These are phyloP conservation scores for Zoroaster sp. DNA, from an alignment of 53 echinoderm and acorn worm genomes.

Conservation along the genomic window DNA sequence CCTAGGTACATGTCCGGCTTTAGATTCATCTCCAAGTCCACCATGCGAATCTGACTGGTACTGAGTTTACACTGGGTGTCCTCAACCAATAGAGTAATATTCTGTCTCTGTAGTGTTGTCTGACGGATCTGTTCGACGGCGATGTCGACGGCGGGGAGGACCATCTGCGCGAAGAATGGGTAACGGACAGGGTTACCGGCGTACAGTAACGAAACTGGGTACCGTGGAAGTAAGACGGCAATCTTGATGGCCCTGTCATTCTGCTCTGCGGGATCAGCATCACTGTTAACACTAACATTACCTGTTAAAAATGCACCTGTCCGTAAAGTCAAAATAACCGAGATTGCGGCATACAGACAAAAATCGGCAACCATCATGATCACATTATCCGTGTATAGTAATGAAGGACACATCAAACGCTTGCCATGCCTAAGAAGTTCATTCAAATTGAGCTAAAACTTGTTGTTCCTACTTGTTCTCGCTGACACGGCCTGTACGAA, in stretches of 20 bases:
- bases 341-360: neutral
- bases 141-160: slow-evolving; percentile 74
- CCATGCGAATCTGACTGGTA: slow-evolving; percentile 61
- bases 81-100: slow-evolving; percentile 32
- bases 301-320: slow-evolving; percentile 3
- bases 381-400: no score
- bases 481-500: neutral
- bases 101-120: slow-evolving; percentile 27
- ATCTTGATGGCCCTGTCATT: slow-evolving; percentile 7
- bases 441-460: neutral
- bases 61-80: slow-evolving; percentile 67
- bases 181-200: slow-evolving; percentile 14
- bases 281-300: neutral
- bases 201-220: neutral
- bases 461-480: neutral
- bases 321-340: neutral
- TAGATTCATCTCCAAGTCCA: slow-evolving; percentile 56
- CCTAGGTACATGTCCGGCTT: slow-evolving; percentile 71
- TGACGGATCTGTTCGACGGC: slow-evolving; percentile 54
- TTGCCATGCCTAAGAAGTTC: neutral
- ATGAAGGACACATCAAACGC: neutral
- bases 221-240: slow-evolving; percentile 45
- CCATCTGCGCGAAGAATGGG: slow-evolving; percentile 86
- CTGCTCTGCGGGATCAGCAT: neutral
- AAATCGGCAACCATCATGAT: slow-evolving; percentile 6